These are phyloP conservation scores for Brachyrhaphis roseni DNA, from an alignment of 2,797 vertebrate genomes.

Conservation along the genomic window DNA sequence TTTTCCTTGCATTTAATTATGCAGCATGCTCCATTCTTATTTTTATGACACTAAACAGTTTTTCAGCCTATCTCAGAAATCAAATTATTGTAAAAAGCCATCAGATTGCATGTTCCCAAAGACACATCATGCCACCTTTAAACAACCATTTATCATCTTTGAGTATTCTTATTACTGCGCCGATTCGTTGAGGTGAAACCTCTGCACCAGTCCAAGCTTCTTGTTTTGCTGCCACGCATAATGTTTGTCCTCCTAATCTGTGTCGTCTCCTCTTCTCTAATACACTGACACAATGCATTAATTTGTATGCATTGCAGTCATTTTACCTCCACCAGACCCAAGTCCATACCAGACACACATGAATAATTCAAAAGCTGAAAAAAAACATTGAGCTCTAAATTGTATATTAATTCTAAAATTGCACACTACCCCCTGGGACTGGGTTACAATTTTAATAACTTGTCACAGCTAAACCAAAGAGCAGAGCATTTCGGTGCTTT, in stretches of 20 bases:
- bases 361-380: slow-evolving; percentile 76
- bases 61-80: not conserved
- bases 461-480: slow-evolving; percentile 58
- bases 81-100: not conserved
- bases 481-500: slow-evolving; percentile 31
- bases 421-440: slow-evolving; percentile 62
- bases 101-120: slow-evolving; percentile 23
- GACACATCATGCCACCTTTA: slow-evolving; percentile 8
- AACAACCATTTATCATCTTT: slow-evolving; percentile 6
- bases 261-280: slow-evolving; percentile 49
- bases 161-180: slow-evolving; percentile 24
- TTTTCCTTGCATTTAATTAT: not conserved
- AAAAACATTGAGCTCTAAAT: slow-evolving; percentile 73
- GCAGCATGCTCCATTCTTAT: not conserved
- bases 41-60: not conserved
- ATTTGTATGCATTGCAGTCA: slow-evolving; percentile 69
- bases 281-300: slow-evolving; percentile 63
- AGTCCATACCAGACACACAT: slow-evolving; percentile 56
- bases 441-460: slow-evolving; percentile 74
- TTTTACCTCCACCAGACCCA: slow-evolving; percentile 43
- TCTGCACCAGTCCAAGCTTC: slow-evolving; percentile 50
- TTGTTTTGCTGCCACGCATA: slow-evolving; percentile 58
- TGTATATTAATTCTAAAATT: slow-evolving; percentile 81
- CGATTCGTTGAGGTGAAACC: slow-evolving; percentile 40
- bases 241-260: slow-evolving; percentile 64